Percentiles rank a stretch among this genome's conserved stretches.
phyloP scores from a whole-genome alignment of 2,888 invertebrate genomes.

The Phalera bucephala region DNA sequence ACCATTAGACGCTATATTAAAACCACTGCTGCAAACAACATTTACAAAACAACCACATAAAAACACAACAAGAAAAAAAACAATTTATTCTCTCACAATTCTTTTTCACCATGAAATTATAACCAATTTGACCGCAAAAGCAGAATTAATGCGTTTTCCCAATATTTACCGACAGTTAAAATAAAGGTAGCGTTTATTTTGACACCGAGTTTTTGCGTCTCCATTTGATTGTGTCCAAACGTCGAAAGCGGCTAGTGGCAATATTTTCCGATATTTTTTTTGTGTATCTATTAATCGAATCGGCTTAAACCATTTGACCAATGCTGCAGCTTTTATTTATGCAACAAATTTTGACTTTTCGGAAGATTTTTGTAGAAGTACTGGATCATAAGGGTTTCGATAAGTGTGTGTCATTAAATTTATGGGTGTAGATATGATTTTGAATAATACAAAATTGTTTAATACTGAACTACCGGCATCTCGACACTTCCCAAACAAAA shows the following conservation, averaged over 20 bases:
- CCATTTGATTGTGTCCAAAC: conserved; percentile 19
- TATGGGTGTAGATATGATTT: no score
- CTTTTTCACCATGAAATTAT: not conserved
- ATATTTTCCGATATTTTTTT: conserved; percentile 18
- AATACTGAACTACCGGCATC: no score
- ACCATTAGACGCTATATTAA: no score
- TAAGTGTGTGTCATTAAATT: no score
- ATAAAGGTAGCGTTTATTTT: conserved; percentile 16
- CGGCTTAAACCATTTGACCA: conserved; percentile 17
- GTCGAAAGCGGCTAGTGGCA: conserved; percentile 9
- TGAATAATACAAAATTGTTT: no score
- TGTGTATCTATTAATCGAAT: conserved; percentile 28
- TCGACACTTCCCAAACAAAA: no score
- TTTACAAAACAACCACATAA: not conserved
- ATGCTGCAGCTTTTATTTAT: conserved; percentile 12
- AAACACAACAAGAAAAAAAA: not conserved
- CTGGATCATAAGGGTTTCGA: no score
- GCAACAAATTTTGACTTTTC: no score
- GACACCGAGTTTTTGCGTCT: conserved; percentile 12
- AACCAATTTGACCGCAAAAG: not conserved
- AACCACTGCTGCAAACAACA: not conserved
- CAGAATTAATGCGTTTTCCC: not conserved
- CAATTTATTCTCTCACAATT: not conserved
- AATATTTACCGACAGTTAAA: conserved; percentile 3
- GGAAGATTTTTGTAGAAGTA: no score